Evolutionary conservation across 2,888 invertebrate species (phyloP), one percentile per base, ranked within the genome.

Genomic region (Myopa tessellatipennis): DNA sequence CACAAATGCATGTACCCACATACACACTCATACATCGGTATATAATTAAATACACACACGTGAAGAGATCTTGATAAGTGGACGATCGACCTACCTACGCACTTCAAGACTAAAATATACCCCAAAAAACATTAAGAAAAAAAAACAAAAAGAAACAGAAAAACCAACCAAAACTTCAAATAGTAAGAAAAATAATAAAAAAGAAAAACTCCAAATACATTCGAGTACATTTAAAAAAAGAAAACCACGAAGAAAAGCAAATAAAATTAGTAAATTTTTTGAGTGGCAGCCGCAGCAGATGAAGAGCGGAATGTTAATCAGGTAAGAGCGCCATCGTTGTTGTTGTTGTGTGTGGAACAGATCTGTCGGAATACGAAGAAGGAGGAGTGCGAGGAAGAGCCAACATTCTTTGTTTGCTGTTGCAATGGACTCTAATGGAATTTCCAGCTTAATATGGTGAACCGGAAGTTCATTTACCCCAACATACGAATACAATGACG

Each of bases 381-480:
- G 26, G 26, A 26, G 26, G 26, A 45, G 45, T 45, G 10, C 10
- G 45, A 45, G 45, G 45, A 10, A 45, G 3, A 45, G 6, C 6
- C 45, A 45, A 26, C 18, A 61, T 61, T 61, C 34, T n/a, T 61
- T 14, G 14, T 8, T 4, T 26, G 8, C 6, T 61, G 61, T n/a
- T 26, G 61, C 61, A 10, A 58, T 10, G n/a, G n/a, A 69, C 18
- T 38, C 26, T 45, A 74, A 79, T 81, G 80, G 80, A 77, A 84
- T 80, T 82, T 80, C 76, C 79, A 80, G 75, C 77, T 77, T 71
- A 40, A 61, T 72, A 71, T 74, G 45, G 72, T 80, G 63, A 85
- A 82, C 85, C 87, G 86, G 86, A 86, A 86, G 86, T 86, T 86
- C 84, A 83, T 85, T 86, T 84, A 86, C 86, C 86, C 87, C 83